phyloP scores from a whole-genome alignment of 2,797 vertebrate species.

The Apodemus agrarius region DNA sequence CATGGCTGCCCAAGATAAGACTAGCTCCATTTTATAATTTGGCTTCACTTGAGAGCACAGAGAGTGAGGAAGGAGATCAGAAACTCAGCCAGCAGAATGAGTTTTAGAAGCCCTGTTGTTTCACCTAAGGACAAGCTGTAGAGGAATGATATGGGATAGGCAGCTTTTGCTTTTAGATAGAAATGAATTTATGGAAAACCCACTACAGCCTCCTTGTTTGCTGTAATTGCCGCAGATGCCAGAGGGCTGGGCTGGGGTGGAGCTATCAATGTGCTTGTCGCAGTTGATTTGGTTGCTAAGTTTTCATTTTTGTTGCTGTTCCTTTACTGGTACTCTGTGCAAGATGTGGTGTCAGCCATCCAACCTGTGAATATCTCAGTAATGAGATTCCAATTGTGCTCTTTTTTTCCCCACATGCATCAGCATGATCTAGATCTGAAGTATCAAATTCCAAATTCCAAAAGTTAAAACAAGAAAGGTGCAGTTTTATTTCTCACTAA shows the following conservation, averaged over 20 bases:
- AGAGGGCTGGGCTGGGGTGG: background rate
- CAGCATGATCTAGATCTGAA: background rate
- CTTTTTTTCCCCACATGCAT: background rate
- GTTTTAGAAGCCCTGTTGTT: constrained; percentile 57
- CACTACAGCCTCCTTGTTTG: background rate
- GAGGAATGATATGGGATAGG: constrained; percentile 55
- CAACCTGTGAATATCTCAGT: background rate
- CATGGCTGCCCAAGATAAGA: constrained; percentile 75
- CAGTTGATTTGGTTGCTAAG: background rate
- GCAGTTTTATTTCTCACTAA: background rate
- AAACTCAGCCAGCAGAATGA: constrained; percentile 54
- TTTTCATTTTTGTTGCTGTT: background rate
- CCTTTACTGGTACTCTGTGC: background rate
- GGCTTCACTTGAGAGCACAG: constrained; percentile 52
- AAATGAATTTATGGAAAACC: constrained; percentile 29
- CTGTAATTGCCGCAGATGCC: background rate
- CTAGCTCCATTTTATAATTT: constrained; percentile 67
- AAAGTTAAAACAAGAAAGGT: background rate
- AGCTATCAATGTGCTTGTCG: background rate
- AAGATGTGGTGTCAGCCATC: background rate
- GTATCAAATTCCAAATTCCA: background rate
- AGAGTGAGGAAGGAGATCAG: constrained; percentile 15
- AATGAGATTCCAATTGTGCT: background rate
- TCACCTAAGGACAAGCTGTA: constrained; percentile 65
- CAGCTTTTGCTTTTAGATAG: constrained; percentile 16